Conservation (phyloP, 2,888 invertebrate genomes). For the Drosophila setosimentum region DNA sequence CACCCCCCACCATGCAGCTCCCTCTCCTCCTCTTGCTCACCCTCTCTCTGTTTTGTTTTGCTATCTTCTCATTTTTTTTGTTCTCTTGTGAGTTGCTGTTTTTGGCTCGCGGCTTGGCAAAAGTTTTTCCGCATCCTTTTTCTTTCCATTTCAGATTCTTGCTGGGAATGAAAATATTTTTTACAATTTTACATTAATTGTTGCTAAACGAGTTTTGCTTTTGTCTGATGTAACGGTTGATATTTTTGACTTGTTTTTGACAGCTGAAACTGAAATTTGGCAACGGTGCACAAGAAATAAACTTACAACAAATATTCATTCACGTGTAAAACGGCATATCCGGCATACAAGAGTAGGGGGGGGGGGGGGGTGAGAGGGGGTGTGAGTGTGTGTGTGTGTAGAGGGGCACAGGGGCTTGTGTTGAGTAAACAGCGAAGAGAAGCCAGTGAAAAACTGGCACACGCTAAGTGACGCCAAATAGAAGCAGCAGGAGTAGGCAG, state of each 20-base stretch:
- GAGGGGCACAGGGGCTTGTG: conserved; percentile 34
- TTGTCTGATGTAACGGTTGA: conserved; percentile 44
- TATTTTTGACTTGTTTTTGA: conserved; percentile 41
- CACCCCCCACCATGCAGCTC: too few species aligned
- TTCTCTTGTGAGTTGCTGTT: conserved; percentile 35
- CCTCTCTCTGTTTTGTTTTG: conserved; percentile 6
- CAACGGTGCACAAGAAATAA: conserved; percentile 43
- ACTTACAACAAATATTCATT: conserved; percentile 70
- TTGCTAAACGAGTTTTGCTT: conserved; percentile 55
- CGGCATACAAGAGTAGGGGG: conserved; percentile 43
- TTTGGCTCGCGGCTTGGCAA: conserved; percentile 42
- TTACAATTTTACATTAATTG: conserved; percentile 66
- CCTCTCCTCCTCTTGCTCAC: background rate
- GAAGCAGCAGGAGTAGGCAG: background rate
- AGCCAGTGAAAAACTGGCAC: conserved; percentile 80
- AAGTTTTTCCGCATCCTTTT: conserved; percentile 48
- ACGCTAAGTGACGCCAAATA: conserved; percentile 63
- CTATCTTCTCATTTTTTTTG: conserved; percentile 25
- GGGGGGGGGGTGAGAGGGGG: conserved; percentile 28
- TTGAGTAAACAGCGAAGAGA: conserved; percentile 66
- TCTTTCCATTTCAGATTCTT: conserved; percentile 65
- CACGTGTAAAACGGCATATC: conserved; percentile 82
- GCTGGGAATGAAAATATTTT: conserved; percentile 23
- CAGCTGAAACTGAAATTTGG: conserved; percentile 54
- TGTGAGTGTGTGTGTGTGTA: background rate